A percentile compares a stretch with the other conserved stretches of the same genome.
These are phyloP conservation scores for Megaceryle torquata DNA, from an alignment of 2,113 vertebrate genomes.

Conservation along the genomic window DNA sequence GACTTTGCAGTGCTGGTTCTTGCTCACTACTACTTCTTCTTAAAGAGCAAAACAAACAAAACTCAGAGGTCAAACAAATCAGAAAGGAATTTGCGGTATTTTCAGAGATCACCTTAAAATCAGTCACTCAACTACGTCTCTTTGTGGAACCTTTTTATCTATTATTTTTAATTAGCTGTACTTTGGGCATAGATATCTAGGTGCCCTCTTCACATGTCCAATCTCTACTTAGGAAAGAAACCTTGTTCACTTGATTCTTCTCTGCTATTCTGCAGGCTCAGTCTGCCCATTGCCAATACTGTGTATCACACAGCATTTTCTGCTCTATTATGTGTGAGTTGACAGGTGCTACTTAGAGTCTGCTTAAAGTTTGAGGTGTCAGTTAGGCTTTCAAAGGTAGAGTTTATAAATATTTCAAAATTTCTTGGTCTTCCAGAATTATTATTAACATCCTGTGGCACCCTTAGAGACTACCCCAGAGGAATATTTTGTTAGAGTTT, in stretches of 20 bases:
- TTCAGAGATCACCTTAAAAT: background rate
- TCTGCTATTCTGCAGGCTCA: background rate
- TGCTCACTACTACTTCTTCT: background rate
- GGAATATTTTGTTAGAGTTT: background rate
- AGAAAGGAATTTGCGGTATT: background rate
- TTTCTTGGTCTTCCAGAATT: background rate
- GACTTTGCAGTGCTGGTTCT: background rate
- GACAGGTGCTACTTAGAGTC: background rate
- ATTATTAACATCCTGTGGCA: background rate
- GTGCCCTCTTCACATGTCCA: background rate
- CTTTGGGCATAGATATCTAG: background rate
- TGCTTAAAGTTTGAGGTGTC: background rate
- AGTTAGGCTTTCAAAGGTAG: background rate
- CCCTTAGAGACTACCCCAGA: background rate
- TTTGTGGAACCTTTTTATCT: background rate
- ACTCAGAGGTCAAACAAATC: background rate
- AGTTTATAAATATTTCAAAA: background rate
- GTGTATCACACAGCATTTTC: background rate
- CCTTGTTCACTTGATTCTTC: background rate
- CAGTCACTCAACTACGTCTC: background rate
- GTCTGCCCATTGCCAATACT: rapidly evolving
- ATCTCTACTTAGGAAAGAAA: background rate
- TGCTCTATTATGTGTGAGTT: background rate
- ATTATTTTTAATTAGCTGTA: background rate
- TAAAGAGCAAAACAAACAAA: background rate